Evolutionary conservation across 2,113 vertebrate genomes (phyloP), one percentile per base, ranked within the genome.

Genomic region (Rhea americana): DNA sequence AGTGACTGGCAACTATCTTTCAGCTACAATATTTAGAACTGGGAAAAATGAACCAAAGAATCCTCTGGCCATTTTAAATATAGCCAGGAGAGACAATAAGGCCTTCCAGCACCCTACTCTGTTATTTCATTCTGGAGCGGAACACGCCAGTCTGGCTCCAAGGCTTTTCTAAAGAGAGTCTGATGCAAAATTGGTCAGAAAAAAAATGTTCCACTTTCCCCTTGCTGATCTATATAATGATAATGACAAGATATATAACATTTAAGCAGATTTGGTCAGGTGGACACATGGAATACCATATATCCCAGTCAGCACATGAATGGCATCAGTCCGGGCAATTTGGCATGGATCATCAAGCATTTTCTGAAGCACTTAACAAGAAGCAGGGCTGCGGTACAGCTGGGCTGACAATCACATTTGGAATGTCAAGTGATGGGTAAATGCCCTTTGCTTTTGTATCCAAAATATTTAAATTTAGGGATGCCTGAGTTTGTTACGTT

Each of bases 141-240:
- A 82, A 76, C 4, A 30, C 24, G 21, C 6, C 62, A 61, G 15
- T 59, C 35, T 76, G 35, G 59, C 25, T 62, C 48, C 58, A 89
- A 92, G 71, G 7, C 16, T 73, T 56, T 37, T 53, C 41, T 76
- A 83, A 89, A 80, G 75, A 75, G 26, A 13, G 9, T n/a, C 13
- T 53, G 45, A 85, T 41, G 32, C 9, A 68, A 45, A 51, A 48
- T 3, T 55, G 13, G 0, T 7, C 1, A 2, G 32, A 0, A 3
- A 43, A 5, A 6, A 79, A 73, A 82, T 0, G 0, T 65, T 85
- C n/a, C 47, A 50, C 65, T 77, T 85, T 80, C 9, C 55, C n/a
- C 9, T 59, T 85, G 30, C 37, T 67, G n/a, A 62, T 66, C 50
- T 80, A 22, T 73, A 20, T 11, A 50, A 41, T 8, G 7, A 30